These are phyloP conservation scores for Malurus melanocephalus DNA, from an alignment of 2,113 vertebrate genomes.

Conservation along the genomic window DNA sequence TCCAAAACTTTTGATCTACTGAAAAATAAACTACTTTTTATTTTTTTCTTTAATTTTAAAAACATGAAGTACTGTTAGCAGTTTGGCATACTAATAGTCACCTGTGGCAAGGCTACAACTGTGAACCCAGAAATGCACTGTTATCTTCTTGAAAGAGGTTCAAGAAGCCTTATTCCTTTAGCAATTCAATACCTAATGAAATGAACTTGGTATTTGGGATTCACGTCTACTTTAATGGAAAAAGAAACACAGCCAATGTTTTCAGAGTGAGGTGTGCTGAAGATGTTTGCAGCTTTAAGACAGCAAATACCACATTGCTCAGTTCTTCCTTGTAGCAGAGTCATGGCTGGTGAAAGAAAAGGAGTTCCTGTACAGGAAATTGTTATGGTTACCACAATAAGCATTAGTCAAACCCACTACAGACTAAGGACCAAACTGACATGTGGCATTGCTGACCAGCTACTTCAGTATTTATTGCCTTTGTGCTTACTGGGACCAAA, in stretches of 20 bases:
- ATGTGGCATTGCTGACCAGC: background rate
- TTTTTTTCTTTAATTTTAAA: background rate
- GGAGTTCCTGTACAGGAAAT: background rate
- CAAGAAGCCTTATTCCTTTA: background rate
- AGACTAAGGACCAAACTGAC: background rate
- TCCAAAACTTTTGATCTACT: background rate
- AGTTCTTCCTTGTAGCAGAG: background rate
- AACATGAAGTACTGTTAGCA: background rate
- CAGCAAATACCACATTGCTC: background rate
- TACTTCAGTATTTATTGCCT: background rate
- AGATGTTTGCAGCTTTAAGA: background rate
- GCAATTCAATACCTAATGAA: background rate
- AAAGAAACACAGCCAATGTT: background rate
- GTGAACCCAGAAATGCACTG: background rate
- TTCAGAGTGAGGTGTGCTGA: background rate
- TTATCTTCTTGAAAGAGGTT: background rate
- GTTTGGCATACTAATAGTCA: slow-evolving; percentile 13
- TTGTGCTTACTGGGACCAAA: background rate
- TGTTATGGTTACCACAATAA: background rate
- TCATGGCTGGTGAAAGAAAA: background rate
- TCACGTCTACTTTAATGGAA: background rate
- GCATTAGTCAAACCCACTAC: background rate
- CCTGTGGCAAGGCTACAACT: background rate
- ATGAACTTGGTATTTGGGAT: background rate
- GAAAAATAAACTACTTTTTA: background rate